Base-by-base conservation (phyloP, 2,888 invertebrate species). In the Yponomeuta evonymella region DNA sequence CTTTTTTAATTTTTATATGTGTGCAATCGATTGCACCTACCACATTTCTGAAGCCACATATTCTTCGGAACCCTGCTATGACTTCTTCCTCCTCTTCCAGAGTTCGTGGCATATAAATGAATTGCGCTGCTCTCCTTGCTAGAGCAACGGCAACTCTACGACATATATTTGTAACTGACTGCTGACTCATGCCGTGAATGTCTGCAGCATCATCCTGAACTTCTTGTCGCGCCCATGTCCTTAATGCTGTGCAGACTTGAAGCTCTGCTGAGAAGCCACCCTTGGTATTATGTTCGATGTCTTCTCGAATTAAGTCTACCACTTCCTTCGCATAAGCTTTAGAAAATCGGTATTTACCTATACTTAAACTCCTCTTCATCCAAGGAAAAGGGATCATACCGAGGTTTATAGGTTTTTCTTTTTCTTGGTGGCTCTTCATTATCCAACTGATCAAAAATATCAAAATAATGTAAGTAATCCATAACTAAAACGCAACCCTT, bases 1-100 rank as follows among this genome's bases (percentile, higher is more conserved):
- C 43, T 72, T 74, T 73, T 68, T 48, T 67, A 29, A 75, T 73
- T 72, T 48, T 71, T 23, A 75, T 74, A 43, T 75, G 75, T 29
- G 73, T 74, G 64, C 73, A 70, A 63, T 73, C 71, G 15, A 73
- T 73, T n/a, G 71, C 69, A 9, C 74, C 73, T 8, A 73, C 48
- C 6, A 72, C 72, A 58, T 65, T 48, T n/a, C 48, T 48, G 51
- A 74, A 72, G 1, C 71, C 51, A 23, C 43, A 8, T 11, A 72
- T 67, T 33, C 12, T 15, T 1, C 33, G 15, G 43, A 72, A 72
- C n/a, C 67, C 63, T 30, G 36, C 4, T 15, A 70, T 63, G 23
- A 43, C 43, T 15, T 67, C 12, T 11, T 33, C 58, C 15, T 70
- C 63, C 15, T 72, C 62, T 11, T n/a, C 8, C 15, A 58, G 43